phyloP scores from a whole-genome alignment of 2,113 vertebrate genomes.

The Toxotes jaculatrix region DNA sequence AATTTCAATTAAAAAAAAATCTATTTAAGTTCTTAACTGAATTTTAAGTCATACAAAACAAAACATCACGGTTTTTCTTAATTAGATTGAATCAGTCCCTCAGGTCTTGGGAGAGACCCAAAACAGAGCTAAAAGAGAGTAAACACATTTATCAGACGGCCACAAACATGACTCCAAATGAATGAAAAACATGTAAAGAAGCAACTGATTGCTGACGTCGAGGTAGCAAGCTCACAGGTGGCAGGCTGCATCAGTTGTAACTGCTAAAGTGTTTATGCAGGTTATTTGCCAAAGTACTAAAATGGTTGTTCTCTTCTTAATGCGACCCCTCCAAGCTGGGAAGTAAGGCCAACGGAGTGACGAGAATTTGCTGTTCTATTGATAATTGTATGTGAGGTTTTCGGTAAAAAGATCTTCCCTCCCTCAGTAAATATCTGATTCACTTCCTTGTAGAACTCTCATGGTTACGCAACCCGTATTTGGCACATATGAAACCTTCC shows the following conservation, averaged over 20 bases:
- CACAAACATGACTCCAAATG: no score
- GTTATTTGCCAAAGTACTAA: neutral
- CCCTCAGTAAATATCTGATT: neutral
- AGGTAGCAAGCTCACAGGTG: neutral
- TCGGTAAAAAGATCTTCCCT: neutral
- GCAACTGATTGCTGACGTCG: neutral
- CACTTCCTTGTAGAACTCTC: neutral
- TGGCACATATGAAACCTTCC: neutral
- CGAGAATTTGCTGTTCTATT: neutral
- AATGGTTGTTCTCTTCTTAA: neutral
- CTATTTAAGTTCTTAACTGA: no score
- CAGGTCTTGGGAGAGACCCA: no score
- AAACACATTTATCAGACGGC: no score
- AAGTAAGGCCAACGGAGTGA: neutral
- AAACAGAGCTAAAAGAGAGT: no score
- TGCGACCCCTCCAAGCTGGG: no score
- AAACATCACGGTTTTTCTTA: no score
- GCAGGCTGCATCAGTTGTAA: neutral
- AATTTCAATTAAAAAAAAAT: no score
- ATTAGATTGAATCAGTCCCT: no score
- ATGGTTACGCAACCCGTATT: conserved; percentile 1
- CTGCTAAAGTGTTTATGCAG: neutral
- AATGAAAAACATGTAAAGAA: no score
- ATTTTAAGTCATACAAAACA: no score
- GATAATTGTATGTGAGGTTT: neutral